A percentile compares a stretch with the other conserved stretches of the same genome.
Conservation (phyloP, 2,113 vertebrate species). For the Seriola aureovittata region DNA sequence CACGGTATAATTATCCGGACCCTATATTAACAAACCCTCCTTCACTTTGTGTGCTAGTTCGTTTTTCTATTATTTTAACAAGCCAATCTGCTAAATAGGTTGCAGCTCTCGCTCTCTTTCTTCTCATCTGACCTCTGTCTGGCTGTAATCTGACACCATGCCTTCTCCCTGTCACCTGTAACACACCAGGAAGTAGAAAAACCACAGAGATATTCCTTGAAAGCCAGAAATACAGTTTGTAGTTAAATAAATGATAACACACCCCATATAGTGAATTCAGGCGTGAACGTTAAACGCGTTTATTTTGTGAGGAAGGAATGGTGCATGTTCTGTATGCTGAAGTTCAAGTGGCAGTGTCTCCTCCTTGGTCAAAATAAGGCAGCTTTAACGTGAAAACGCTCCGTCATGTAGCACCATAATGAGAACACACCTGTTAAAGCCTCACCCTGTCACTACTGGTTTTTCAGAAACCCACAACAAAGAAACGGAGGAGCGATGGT, state of each 20-base stretch:
- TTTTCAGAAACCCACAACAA: constrained; percentile 30
- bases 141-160: constrained; percentile 51
- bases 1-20: neutral
- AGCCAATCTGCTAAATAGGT: neutral
- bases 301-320: neutral
- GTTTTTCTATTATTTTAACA: neutral
- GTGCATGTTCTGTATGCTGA: neutral
- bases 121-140: constrained; percentile 32
- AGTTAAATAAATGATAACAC: constrained; percentile 4
- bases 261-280: neutral
- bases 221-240: constrained; percentile 16
- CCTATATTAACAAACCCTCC: neutral
- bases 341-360: too few species aligned
- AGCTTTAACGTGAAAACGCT: neutral
- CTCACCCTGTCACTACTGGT: neutral
- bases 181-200: constrained; percentile 34
- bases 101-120: neutral
- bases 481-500: constrained; percentile 9
- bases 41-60: neutral
- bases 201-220: constrained; percentile 10
- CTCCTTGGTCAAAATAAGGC: neutral
- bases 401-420: neutral
- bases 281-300: neutral
- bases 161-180: constrained; percentile 28
- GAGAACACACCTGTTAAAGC: constrained; percentile 6